Percentiles rank a stretch among this genome's conserved stretches.
phyloP scores from a whole-genome alignment of 2,113 vertebrate genomes.

The Gambusia affinis region DNA sequence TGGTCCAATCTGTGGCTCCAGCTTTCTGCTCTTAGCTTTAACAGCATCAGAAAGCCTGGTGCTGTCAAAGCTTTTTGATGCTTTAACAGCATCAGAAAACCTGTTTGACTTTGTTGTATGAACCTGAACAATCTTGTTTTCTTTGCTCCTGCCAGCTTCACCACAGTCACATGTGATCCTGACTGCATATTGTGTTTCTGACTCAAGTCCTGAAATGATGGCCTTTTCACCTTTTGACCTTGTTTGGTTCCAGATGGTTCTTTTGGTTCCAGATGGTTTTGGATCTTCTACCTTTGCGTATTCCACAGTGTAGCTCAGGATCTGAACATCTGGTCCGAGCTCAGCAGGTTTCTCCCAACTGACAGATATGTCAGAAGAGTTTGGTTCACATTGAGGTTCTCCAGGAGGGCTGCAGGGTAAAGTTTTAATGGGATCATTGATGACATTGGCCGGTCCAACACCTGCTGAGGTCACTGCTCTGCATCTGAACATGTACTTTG shows the following conservation, averaged over 20 bases:
- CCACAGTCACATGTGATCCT: conserved; percentile 58
- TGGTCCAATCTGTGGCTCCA: too few relatives aligned
- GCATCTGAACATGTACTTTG: conserved; percentile 44
- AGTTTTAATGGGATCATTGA: not conserved
- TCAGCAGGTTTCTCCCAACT: conserved; percentile 27
- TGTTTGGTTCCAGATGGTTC: not conserved
- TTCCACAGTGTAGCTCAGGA: conserved; percentile 27
- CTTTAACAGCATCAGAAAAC: too few relatives aligned
- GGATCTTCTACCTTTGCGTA: not conserved
- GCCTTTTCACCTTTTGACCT: conserved; percentile 3
- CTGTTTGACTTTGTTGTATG: not conserved
- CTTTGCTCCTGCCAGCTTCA: conserved; percentile 36
- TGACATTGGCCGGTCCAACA: conserved; percentile 25
- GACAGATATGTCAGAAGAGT: conserved; percentile 13
- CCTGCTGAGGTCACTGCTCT: conserved; percentile 52
- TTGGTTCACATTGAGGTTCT: conserved; percentile 11
- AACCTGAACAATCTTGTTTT: conserved; percentile 11
- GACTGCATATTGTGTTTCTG: conserved; percentile 40
- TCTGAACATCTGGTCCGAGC: conserved; percentile 6
- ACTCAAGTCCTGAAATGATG: conserved; percentile 21
- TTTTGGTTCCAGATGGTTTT: not conserved
- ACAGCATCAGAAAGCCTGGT: too few relatives aligned
- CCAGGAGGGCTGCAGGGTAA: not conserved
- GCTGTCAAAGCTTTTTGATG: too few relatives aligned
- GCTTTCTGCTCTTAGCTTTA: too few relatives aligned